Conservation (phyloP, 2,797 vertebrate species). For the Brotogeris chrysoptera region DNA sequence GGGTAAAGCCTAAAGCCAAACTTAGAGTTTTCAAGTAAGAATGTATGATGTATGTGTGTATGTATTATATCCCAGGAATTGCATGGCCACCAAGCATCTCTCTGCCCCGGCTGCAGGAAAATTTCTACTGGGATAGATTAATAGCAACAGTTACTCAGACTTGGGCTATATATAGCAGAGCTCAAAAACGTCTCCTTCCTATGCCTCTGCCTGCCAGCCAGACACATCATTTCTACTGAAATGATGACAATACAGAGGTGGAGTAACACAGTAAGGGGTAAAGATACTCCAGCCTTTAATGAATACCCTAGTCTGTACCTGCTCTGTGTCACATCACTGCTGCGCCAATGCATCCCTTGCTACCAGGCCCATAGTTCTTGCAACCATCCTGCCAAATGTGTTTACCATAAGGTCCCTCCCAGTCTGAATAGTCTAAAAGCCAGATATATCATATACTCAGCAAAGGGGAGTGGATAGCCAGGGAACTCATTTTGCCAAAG, state of each 20-base stretch:
- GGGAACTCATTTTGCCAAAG: neutral
- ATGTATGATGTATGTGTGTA: neutral
- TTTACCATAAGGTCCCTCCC: neutral
- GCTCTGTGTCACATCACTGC: neutral
- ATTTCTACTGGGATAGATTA: neutral
- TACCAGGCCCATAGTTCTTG: neutral
- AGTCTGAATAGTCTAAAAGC: neutral
- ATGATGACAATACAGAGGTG: rapidly evolving
- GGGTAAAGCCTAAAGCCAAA: neutral
- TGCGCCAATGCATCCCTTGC: neutral
- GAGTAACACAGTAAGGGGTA: neutral
- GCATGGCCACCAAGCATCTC: neutral
- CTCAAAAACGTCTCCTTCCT: neutral
- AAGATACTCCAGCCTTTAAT: neutral
- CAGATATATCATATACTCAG: neutral
- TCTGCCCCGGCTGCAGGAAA: neutral
- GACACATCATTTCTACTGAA: neutral
- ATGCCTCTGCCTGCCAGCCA: neutral
- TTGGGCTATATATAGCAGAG: neutral
- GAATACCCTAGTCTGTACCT: neutral
- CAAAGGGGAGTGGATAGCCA: neutral
- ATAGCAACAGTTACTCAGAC: neutral
- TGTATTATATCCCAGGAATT: neutral
- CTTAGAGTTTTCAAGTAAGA: neutral
- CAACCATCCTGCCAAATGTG: neutral